phyloP scores from a whole-genome alignment of 1,140 invertebrate species.

The Sarcophaga bullata region DNA sequence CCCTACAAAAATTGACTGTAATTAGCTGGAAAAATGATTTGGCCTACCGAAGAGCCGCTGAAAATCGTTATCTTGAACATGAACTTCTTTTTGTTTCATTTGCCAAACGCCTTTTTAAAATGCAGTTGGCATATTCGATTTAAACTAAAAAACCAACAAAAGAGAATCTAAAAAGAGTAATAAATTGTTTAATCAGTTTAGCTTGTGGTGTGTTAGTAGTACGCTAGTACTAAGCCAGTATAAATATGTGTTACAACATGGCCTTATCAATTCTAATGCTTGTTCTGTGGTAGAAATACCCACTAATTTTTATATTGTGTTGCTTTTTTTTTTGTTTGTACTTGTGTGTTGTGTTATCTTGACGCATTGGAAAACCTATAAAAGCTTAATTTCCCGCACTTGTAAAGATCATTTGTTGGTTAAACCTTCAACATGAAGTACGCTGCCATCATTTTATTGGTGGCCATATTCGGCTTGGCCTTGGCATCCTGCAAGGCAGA shows the following conservation, averaged over 20 bases:
- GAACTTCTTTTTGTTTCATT: not conserved
- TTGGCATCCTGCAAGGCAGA: not conserved
- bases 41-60: too few species aligned
- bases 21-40: too few species aligned
- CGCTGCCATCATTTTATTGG: not conserved
- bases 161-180: too few species aligned
- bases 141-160: too few species aligned
- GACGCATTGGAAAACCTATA: not conserved
- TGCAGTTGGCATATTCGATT: too few species aligned
- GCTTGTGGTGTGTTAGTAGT: too few species aligned
- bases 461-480: slow-evolving; percentile 35
- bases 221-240: too few species aligned
- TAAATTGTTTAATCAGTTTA: too few species aligned
- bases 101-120: too few species aligned
- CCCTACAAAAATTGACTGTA: too few species aligned
- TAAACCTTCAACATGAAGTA: slow-evolving; percentile 4
- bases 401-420: not conserved
- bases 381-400: not conserved
- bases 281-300: not conserved
- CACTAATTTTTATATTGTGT: not conserved
- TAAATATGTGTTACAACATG: not conserved
- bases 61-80: not conserved
- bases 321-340: too few species aligned
- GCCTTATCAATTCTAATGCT: not conserved
- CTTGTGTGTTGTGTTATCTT: not conserved